These are phyloP conservation scores for Caenorhabditis angaria DNA, from an alignment of 2,888 invertebrate genomes.

Conservation along the genomic window DNA sequence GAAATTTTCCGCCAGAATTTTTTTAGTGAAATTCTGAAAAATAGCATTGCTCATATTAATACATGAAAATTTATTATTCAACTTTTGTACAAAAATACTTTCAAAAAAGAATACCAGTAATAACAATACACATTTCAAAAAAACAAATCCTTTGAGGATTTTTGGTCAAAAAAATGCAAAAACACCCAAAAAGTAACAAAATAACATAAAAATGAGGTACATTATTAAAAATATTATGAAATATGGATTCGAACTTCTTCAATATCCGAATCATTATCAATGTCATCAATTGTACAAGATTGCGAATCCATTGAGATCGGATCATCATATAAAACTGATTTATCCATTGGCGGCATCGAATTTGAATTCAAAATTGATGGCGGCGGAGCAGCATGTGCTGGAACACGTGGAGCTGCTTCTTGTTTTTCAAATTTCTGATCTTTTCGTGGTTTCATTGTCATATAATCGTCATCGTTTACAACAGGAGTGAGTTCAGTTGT, in stretches of 20 bases:
- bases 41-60: too few species aligned
- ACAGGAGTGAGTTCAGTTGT: conserved; percentile 52
- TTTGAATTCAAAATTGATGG: conserved; percentile 11
- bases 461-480: conserved; percentile 61
- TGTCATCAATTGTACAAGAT: conserved; percentile 19
- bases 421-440: conserved; percentile 25
- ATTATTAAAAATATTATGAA: conserved; percentile 11
- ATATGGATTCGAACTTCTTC: conserved; percentile 40
- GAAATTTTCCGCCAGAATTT: too few species aligned
- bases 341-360: conserved; percentile 10
- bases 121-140: background rate
- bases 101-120: background rate
- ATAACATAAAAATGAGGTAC: background rate
- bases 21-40: too few species aligned
- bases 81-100: conserved; percentile 1
- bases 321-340: conserved; percentile 39
- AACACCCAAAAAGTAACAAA: background rate
- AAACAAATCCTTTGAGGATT: background rate
- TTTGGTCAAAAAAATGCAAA: background rate
- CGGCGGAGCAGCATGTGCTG: conserved; percentile 30
- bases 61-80: background rate
- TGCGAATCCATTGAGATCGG: conserved; percentile 35
- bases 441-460: conserved; percentile 68
- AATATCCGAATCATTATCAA: conserved; percentile 20
- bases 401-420: conserved; percentile 20